A percentile compares a stretch with the other conserved stretches of the same genome.
Evolutionary conservation across 2,113 vertebrate genomes (phyloP).

Genomic region (Clinocottus analis): DNA sequence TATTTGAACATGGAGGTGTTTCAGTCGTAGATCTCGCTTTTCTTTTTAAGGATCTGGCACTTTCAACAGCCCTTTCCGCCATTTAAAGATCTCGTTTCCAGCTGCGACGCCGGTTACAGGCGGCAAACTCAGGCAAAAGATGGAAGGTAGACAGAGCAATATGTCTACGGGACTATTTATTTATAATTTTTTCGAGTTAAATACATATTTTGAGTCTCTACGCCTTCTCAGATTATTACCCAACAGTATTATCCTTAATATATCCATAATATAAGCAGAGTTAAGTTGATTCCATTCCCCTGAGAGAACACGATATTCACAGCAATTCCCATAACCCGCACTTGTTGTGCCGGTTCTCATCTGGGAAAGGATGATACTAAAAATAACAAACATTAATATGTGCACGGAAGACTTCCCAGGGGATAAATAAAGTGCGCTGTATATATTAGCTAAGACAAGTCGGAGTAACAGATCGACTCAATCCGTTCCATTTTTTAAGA

Average conservation of each 20-base stretch:
- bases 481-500: too few relatives aligned
- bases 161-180: not conserved
- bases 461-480: not conserved
- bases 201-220: not conserved
- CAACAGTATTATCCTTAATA: not conserved
- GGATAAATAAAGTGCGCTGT: constrained; percentile 21
- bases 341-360: constrained; percentile 24
- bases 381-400: constrained; percentile 65
- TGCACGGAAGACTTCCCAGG: constrained; percentile 24
- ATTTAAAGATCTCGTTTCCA: not conserved
- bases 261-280: too few relatives aligned
- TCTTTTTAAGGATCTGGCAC: constrained; percentile 16
- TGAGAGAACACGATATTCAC: constrained; percentile 1
- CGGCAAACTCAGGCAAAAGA: not conserved
- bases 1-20: constrained; percentile 14
- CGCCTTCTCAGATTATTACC: not conserved
- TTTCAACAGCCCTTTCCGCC: not conserved
- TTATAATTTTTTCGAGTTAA: not conserved
- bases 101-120: not conserved
- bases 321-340: constrained; percentile 45
- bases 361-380: constrained; percentile 57
- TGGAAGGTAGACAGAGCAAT: not conserved
- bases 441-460: constrained; percentile 12
- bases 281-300: not conserved
- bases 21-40: constrained; percentile 8